These are phyloP conservation scores for Phrixothrix hirtus DNA, from an alignment of 2,888 invertebrate genomes.

Conservation along the genomic window DNA sequence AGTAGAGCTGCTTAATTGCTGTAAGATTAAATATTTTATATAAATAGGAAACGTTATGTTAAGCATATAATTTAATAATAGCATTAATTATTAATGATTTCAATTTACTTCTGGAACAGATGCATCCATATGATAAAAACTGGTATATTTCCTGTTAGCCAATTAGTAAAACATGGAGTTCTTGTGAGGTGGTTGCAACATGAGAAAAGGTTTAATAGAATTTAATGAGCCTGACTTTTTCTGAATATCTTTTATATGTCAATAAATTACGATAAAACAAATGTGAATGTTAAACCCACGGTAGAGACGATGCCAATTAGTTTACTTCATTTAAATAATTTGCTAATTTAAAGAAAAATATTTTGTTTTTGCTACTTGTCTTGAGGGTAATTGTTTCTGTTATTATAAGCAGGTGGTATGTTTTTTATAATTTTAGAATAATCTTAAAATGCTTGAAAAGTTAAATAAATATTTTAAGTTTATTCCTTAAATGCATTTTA, in stretches of 20 bases:
- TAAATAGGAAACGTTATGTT: no score
- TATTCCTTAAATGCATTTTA: no score
- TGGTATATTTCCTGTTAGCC: slow-evolving; percentile 37
- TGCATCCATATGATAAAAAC: slow-evolving; percentile 34
- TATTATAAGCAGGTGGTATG: slow-evolving; percentile 11
- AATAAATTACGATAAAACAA: slow-evolving; percentile 28
- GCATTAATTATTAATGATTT: background rate
- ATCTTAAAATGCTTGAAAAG: no score
- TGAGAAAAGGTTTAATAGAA: slow-evolving; percentile 35
- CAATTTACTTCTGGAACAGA: slow-evolving; percentile 13
- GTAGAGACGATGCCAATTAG: slow-evolving; percentile 21
- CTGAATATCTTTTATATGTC: slow-evolving; percentile 20
- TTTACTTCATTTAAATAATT: slow-evolving; percentile 27
- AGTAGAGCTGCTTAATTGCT: no score
- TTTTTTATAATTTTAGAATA: no score
- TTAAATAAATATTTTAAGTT: no score
- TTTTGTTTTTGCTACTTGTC: slow-evolving; percentile 18
- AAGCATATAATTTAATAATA: background rate
- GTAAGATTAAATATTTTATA: no score
- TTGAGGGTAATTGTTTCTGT: slow-evolving; percentile 16
- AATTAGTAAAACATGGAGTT: slow-evolving; percentile 40
- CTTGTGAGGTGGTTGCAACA: slow-evolving; percentile 36
- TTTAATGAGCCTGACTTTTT: slow-evolving; percentile 34
- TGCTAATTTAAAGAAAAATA: slow-evolving; percentile 21
- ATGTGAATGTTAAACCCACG: slow-evolving; percentile 10